These are phyloP conservation scores for Takifugu bimaculatus DNA, from an alignment of 2,113 vertebrate genomes.

Conservation along the genomic window DNA sequence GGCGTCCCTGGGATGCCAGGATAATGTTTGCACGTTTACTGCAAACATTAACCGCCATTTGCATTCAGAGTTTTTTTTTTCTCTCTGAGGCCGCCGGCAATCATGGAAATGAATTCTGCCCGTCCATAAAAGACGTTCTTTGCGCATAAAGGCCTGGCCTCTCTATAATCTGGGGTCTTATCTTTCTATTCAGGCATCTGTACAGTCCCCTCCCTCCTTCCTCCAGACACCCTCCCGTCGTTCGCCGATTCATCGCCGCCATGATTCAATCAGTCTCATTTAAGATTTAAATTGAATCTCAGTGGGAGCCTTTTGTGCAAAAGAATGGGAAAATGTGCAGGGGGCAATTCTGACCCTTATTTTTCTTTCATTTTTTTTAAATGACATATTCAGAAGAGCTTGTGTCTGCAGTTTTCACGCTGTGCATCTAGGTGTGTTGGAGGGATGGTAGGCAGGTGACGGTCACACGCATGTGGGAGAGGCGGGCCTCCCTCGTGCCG, in stretches of 20 bases:
- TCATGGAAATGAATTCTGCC: too few species aligned
- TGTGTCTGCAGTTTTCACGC: not conserved
- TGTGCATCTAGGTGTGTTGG: slow-evolving; percentile 16
- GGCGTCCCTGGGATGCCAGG: not conserved
- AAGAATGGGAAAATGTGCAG: slow-evolving; percentile 19
- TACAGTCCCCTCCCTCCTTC: not conserved
- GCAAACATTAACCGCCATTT: not conserved
- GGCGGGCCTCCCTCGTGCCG: slow-evolving; percentile 47
- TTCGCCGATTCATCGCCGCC: slow-evolving; percentile 45
- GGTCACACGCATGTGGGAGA: slow-evolving; percentile 21
- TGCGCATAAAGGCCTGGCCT: not conserved
- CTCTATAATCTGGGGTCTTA: not conserved
- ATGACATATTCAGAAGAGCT: slow-evolving; percentile 1
- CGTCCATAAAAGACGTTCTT: too few species aligned
- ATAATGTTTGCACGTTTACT: not conserved
- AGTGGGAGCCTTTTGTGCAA: slow-evolving; percentile 30
- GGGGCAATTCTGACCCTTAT: not conserved
- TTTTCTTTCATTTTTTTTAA: slow-evolving; percentile 20
- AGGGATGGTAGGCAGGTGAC: slow-evolving; percentile 1
- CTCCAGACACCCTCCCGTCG: not conserved
- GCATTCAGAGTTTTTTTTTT: not conserved
- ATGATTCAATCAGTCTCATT: slow-evolving; percentile 68
- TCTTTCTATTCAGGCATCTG: not conserved
- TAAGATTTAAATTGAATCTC: slow-evolving; percentile 69
- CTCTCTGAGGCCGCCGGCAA: not conserved